Conservation (phyloP, 2,113 vertebrate genomes). For the Hyaena hyaena region DNA sequence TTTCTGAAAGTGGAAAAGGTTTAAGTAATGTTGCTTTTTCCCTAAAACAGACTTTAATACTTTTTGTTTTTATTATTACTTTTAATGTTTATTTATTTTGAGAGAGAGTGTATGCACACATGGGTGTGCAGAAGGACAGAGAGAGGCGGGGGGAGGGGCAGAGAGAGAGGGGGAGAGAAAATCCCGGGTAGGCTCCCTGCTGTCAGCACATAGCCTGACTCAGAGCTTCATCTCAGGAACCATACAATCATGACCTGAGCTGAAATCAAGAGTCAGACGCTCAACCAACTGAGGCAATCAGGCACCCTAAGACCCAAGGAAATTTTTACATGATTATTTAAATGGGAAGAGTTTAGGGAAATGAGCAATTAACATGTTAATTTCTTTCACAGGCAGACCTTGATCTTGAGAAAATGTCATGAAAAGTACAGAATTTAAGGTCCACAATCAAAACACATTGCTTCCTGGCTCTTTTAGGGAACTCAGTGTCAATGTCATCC, state of each 20-base stretch:
- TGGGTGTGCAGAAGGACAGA: too few species aligned
- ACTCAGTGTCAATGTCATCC: neutral
- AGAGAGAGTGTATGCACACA: too few species aligned
- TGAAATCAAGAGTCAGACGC: too few species aligned
- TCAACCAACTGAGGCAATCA: too few species aligned
- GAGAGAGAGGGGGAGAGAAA: too few species aligned
- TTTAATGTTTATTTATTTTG: too few species aligned
- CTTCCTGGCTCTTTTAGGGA: neutral
- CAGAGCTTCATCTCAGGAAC: too few species aligned
- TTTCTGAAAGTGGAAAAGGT: slow-evolving; percentile 37
- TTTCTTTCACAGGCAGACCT: neutral
- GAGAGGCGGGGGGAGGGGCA: too few species aligned
- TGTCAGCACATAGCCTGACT: too few species aligned
- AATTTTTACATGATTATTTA: neutral
- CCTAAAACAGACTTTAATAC: neutral
- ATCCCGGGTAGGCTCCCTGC: too few species aligned
- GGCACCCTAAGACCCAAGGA: neutral
- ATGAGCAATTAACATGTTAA: neutral
- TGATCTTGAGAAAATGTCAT: neutral
- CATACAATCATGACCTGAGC: too few species aligned
- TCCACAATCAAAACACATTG: neutral
- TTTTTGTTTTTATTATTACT: too few species aligned
- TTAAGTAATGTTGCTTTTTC: slow-evolving; percentile 28
- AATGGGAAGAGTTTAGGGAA: neutral
- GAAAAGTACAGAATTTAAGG: neutral